Evolutionary conservation across 1,140 invertebrate species (phyloP), one percentile per base, ranked within the genome.

Genomic region (Drosophila repletoides): DNA sequence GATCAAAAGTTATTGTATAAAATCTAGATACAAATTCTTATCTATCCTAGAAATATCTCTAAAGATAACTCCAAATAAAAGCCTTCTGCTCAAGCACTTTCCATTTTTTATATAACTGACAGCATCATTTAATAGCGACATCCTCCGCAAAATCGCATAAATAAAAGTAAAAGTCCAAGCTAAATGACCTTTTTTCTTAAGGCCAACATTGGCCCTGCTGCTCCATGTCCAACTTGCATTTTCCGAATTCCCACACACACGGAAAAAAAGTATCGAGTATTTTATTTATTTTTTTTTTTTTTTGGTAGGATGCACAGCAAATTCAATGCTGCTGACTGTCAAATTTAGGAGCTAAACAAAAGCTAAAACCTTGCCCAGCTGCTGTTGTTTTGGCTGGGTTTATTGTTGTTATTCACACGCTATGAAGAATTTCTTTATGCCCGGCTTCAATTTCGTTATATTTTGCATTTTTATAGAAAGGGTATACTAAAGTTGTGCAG

Each of bases 141-240:
- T 52, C 31, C 22, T 52, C 22, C 0, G 22, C 40, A 26, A 45
- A 28, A 45, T 7, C 5, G 15, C 4, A 6, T 7, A 45, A n/a
- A 36, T 12, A 58, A 73, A 72, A 72, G 70, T 72, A 72, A 72
- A 72, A 72, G 70, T 72, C 60, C 49, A 45, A 34, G 31, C n/a
- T 14, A 19, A 65, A 61, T 72, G 70, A 72, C 70, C 70, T 72
- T 72, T 72, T 51, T 72, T 72, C 73, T 51, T n/a, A 14, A 52
- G 46, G 33, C 17, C 15, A 45, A 70, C 21, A 38, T 36, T 51
- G 48, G 48, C 36, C 51, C 24, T 53, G 49, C 24, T 53, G 49
- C 9, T 24, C 2, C n/a, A 15, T 29, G 36, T 28, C 51, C 51
- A 55, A 43, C 52, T 43, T 55, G 52, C 52, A 63, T 73, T 53